Conservation (phyloP, 2,113 vertebrate species). For the Etia nguti region DNA sequence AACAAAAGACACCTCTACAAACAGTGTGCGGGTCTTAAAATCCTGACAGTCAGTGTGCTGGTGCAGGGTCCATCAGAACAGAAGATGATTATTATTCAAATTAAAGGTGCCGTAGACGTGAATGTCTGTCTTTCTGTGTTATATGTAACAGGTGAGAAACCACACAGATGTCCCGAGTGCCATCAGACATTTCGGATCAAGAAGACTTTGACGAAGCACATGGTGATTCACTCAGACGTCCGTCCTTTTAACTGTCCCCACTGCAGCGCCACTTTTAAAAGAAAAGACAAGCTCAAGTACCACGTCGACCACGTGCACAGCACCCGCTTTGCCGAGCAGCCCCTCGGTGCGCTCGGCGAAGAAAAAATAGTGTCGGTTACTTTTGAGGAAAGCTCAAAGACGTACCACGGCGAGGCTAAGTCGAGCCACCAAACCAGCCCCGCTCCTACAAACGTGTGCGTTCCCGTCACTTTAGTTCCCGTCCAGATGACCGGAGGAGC, state of each 20-base stretch:
- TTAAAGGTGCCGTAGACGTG: not conserved
- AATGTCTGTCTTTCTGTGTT: not conserved
- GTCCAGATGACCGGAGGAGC: conserved; percentile 75
- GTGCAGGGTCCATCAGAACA: not conserved
- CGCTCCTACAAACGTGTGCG: conserved; percentile 72
- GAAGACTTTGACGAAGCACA: conserved; percentile 96
- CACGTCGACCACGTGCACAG: conserved; percentile 95
- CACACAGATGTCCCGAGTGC: conserved; percentile 92
- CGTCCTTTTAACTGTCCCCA: conserved; percentile 94
- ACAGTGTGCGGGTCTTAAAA: not conserved
- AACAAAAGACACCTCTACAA: not conserved
- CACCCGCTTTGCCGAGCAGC: conserved; percentile 71
- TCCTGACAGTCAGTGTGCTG: not conserved
- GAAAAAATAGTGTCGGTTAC: conserved; percentile 74
- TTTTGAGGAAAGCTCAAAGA: conserved; percentile 75
- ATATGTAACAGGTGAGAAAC: conserved; percentile 85
- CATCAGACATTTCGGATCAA: conserved; percentile 95
- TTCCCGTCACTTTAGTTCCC: conserved; percentile 83
- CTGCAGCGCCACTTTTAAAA: conserved; percentile 93
- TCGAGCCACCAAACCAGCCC: conserved; percentile 67
- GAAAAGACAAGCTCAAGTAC: conserved; percentile 97
- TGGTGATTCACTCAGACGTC: conserved; percentile 96
- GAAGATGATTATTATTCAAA: not conserved
- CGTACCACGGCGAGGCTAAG: conserved; percentile 74
- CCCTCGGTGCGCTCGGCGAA: conserved; percentile 53